Evolutionary conservation across 1,140 invertebrate species (phyloP).

Genomic region (Drosophila mojavensis): DNA sequence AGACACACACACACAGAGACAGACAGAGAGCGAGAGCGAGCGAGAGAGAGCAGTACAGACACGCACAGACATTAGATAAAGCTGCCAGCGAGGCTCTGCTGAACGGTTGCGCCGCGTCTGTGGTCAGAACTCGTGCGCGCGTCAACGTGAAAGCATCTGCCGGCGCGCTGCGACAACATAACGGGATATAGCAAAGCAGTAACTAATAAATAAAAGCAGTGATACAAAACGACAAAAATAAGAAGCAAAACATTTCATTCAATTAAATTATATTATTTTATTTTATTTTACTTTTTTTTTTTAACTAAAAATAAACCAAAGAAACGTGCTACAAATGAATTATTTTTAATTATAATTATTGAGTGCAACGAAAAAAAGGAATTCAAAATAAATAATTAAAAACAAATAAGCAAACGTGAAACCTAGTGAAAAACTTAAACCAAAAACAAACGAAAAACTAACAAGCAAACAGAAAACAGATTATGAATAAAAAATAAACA

Average conservation of each 20-base stretch:
- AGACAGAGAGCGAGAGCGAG: slow-evolving; percentile 7
- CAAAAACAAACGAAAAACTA: slow-evolving; percentile 31
- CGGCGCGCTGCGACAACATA: slow-evolving; percentile 46
- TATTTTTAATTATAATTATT: slow-evolving; percentile 32
- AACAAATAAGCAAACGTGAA: slow-evolving; percentile 15
- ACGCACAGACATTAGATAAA: slow-evolving; percentile 42
- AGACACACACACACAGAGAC: slow-evolving; percentile 5
- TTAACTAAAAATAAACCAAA: slow-evolving; percentile 41
- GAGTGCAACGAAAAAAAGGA: slow-evolving; percentile 35
- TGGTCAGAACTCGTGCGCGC: slow-evolving; percentile 75
- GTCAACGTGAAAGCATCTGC: slow-evolving; percentile 72
- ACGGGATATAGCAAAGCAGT: slow-evolving; percentile 23
- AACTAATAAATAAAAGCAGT: slow-evolving; percentile 10
- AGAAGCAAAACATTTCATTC: slow-evolving; percentile 39
- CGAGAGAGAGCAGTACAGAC: slow-evolving; percentile 17
- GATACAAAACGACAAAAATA: slow-evolving; percentile 20
- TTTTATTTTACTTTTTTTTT: slow-evolving; percentile 53
- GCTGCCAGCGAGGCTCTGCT: slow-evolving; percentile 29
- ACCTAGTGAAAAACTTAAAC: slow-evolving; percentile 43
- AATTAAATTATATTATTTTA: slow-evolving; percentile 39
- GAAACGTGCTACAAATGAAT: slow-evolving; percentile 44
- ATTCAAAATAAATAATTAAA: slow-evolving; percentile 16
- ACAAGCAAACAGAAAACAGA: slow-evolving; percentile 11
- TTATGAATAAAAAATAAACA: slow-evolving; percentile 15
- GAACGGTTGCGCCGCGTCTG: slow-evolving; percentile 73